A percentile compares a stretch with the other conserved stretches of the same genome.
Conservation (phyloP, 2,888 invertebrate species). For the Melinopterus prodromus region DNA sequence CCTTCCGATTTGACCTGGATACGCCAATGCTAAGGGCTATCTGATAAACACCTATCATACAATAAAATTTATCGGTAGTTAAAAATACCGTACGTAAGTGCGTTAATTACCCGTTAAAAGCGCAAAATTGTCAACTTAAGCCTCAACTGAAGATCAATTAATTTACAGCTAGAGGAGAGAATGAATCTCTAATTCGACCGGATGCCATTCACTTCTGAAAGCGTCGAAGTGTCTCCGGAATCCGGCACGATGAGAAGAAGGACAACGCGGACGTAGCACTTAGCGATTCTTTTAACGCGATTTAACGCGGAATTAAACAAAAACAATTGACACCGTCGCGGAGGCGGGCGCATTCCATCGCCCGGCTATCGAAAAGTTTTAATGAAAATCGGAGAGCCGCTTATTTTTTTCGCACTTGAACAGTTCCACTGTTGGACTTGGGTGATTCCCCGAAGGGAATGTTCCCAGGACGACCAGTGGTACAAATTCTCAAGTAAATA, state of each 20-base stretch:
- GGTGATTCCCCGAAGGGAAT: background rate
- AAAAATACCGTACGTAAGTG: too few species aligned
- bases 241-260: background rate
- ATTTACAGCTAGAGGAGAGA: background rate
- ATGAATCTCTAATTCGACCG: background rate
- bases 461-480: background rate
- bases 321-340: conserved; percentile 17
- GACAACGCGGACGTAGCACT: background rate
- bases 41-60: too few species aligned
- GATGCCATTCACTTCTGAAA: background rate
- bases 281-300: background rate
- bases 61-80: too few species aligned
- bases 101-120: background rate
- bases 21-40: too few species aligned
- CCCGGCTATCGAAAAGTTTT: conserved; percentile 16
- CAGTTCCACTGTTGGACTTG: background rate
- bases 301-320: conserved; percentile 21
- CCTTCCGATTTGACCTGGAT: too few species aligned
- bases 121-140: background rate
- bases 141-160: background rate
- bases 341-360: background rate
- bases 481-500: background rate
- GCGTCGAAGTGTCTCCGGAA: background rate
- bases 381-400: conserved; percentile 9
- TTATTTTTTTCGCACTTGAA: conserved; percentile 21